phyloP scores from a whole-genome alignment of 92 coral and sea anemone species.

The Zoanthus gigantus region DNA sequence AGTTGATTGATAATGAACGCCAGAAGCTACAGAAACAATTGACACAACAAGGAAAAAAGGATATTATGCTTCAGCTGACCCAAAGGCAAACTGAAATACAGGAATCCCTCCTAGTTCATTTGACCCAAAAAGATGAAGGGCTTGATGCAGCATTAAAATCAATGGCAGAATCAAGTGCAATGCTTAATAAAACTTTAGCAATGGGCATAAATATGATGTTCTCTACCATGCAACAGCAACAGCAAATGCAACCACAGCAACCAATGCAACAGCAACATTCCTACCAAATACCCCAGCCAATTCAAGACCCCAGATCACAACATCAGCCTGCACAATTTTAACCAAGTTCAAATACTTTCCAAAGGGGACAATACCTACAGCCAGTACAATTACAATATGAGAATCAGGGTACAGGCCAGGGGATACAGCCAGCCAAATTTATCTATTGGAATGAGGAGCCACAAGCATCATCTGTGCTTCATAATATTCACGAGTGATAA shows the following conservation, averaged over 20 bases:
- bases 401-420: background rate
- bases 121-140: constrained; percentile 62
- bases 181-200: constrained; percentile 53
- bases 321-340: too few relatives aligned
- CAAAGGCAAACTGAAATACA: constrained; percentile 44
- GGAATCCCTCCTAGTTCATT: constrained; percentile 49
- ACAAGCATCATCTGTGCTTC: background rate
- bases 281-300: too few relatives aligned
- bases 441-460: background rate
- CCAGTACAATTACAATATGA: background rate
- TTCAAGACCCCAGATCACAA: too few relatives aligned
- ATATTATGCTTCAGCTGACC: constrained; percentile 45
- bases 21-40: constrained; percentile 42
- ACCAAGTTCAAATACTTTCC: too few relatives aligned
- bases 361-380: too few relatives aligned
- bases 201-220: constrained; percentile 57
- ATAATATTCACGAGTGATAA: too few relatives aligned
- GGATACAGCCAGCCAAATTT: background rate
- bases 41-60: constrained; percentile 39
- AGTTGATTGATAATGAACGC: background rate
- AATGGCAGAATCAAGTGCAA: constrained; percentile 53
- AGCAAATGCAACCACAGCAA: too few relatives aligned
- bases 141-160: constrained; percentile 54
- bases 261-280: too few relatives aligned
- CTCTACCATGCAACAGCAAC: constrained; percentile 40